These are phyloP conservation scores for Cheilosia vulpina DNA, from an alignment of 2,888 invertebrate genomes.

Conservation along the genomic window DNA sequence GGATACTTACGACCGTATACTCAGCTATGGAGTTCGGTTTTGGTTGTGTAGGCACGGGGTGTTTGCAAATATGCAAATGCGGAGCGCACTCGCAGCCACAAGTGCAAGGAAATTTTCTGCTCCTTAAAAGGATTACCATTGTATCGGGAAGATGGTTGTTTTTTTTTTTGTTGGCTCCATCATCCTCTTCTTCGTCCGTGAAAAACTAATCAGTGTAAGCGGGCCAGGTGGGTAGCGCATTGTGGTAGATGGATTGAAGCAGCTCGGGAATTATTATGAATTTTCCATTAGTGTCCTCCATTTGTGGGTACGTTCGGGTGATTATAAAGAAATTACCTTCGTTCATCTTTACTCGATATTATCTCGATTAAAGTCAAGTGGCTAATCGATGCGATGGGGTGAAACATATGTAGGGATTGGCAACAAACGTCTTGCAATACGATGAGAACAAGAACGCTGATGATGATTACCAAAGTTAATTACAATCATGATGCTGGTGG, in stretches of 20 bases:
- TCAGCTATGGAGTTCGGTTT: neutral
- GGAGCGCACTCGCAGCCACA: constrained; percentile 11
- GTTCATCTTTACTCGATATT: constrained; percentile 40
- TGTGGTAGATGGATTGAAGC: neutral
- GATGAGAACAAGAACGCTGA: constrained; percentile 10
- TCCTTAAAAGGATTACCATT: constrained; percentile 33
- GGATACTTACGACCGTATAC: neutral
- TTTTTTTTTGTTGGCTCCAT: neutral
- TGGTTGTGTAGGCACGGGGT: neutral
- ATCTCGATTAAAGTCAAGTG: constrained; percentile 64
- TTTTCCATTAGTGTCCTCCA: constrained; percentile 20
- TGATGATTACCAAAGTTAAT: constrained; percentile 30
- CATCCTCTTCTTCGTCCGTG: neutral
- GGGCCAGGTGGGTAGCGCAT: neutral
- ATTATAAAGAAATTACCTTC: constrained; percentile 49
- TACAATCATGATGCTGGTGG: constrained; percentile 29
- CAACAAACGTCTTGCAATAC: constrained; percentile 1
- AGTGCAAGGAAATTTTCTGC: constrained; percentile 35
- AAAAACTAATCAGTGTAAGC: constrained; percentile 3
- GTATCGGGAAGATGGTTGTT: neutral
- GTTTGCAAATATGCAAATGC: constrained; percentile 43
- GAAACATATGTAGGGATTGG: constrained; percentile 12
- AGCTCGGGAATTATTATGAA: constrained; percentile 13
- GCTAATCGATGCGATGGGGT: constrained; percentile 42
- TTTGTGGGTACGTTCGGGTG: constrained; percentile 12